Evolutionary conservation across 2,888 invertebrate species (phyloP), one percentile per base, ranked within the genome.

Genomic region (Cerceris rybyensis): DNA sequence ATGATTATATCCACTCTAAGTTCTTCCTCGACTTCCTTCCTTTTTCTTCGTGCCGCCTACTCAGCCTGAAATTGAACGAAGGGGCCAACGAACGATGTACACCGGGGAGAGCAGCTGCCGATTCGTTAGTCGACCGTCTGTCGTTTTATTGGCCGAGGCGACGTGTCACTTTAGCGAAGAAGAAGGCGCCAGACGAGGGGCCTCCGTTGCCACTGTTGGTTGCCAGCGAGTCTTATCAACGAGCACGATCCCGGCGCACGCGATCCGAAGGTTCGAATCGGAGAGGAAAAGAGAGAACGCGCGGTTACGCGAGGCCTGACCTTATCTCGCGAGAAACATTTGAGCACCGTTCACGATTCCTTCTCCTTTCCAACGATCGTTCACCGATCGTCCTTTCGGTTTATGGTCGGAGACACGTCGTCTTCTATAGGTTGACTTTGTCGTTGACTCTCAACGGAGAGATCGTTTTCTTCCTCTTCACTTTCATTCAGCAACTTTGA

Each of bases 81-180:
- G 68, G 55, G 80, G 74, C 63, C 80, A 69, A 75, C 78, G 78
- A 71, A 71, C 70, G 57, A n/a, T 16, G 14, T 6, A 42, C 66
- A 49, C 68, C 55, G 64, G 70, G 28, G 70, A 39, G 75, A 63
- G 65, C 83, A 83, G 81, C 83, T 75, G 83, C 73, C 73, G 77
- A 80, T 80, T 70, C 64, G 72, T 70, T 72, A 60, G 42, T 55
- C 63, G 46, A 41, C 63, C 58, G 79, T 75, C 59, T 63, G 72
- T 66, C 61, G 72, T 68, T 75, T 84, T 73, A 71, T 81, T 79
- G 69, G 78, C 75, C 74, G 71, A 59, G 75, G 79, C 79, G 83
- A 66, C 79, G 77, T 67, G 78, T 68, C 71, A 78, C 60, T 59
- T 72, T 71, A 67, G 68, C 72, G 64, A 71, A 54, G 68, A 74